Conservation (phyloP, 2,888 invertebrate species). For the Icerya purchasi region DNA sequence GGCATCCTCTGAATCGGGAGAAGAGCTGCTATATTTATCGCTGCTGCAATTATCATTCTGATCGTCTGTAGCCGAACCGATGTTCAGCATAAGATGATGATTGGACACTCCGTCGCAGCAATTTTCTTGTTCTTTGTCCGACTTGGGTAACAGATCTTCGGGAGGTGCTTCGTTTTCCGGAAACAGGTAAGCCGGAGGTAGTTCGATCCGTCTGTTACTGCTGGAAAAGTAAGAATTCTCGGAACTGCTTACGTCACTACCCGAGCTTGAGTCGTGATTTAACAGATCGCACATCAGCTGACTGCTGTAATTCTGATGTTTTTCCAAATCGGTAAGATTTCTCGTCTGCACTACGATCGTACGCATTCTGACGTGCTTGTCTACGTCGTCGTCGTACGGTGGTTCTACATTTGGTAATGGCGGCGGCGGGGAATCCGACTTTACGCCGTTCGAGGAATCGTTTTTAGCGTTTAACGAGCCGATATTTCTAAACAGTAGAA, state of each 20-base stretch:
- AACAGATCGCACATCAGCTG: slow-evolving; percentile 10
- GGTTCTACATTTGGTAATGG: slow-evolving; percentile 17
- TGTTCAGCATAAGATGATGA: slow-evolving; percentile 8
- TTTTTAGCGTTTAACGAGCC: too few species aligned
- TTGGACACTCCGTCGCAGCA: slow-evolving; percentile 14
- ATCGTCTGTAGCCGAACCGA: slow-evolving; percentile 7
- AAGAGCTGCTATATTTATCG: slow-evolving; percentile 9
- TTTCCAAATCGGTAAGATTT: background rate
- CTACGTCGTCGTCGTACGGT: slow-evolving; percentile 15
- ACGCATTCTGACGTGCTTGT: slow-evolving; percentile 8
- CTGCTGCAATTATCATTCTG: slow-evolving; percentile 10
- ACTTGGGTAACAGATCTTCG: slow-evolving; percentile 28
- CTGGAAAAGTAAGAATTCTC: slow-evolving; percentile 8
- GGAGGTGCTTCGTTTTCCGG: slow-evolving; percentile 47
- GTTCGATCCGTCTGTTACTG: slow-evolving; percentile 40
- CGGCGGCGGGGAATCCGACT: slow-evolving; percentile 14
- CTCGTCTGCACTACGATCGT: slow-evolving; percentile 10
- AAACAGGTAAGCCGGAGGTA: slow-evolving; percentile 62
- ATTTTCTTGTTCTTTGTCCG: slow-evolving; percentile 10
- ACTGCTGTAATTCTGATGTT: background rate
- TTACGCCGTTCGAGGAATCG: background rate
- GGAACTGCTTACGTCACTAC: slow-evolving; percentile 7
- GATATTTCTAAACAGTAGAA: too few species aligned
- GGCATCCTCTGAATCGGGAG: slow-evolving; percentile 10
- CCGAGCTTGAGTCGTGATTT: slow-evolving; percentile 5